Evolutionary conservation across 2,797 vertebrate species (phyloP), one percentile per base, ranked within the genome.

Genomic region (Brachymystax lenok): DNA sequence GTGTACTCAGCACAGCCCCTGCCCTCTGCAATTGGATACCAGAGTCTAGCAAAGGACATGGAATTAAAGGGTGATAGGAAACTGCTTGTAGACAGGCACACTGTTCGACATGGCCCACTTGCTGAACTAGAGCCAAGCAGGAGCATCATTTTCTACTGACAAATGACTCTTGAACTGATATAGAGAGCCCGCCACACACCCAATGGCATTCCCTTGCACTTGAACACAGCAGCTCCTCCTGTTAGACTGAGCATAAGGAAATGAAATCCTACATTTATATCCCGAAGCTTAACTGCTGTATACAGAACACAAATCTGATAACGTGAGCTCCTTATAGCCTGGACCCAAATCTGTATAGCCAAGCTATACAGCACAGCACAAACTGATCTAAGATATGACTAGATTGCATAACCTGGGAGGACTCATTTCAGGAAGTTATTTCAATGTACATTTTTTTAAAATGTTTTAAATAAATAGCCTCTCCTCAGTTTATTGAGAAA

Each of bases 1-100:
- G 71, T 51, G 30, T 30, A 72, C 71, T 72, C 71, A 75, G 74
- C 74, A 75, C 46, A 19, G 17, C 54, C 54, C 17, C 16, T 59
- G 30, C n/a, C 14, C 67, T 1, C 35, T 6, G 63, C 61, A 50
- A 46, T 19, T 21, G 28, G 40, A 67, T 30, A 68, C 1, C 10
- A 67, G 40, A 59, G 71, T 56, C 51, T 72, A 56, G 71, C 54
- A 19, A 59, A 17, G 54, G 54, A 59, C 54, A 59, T 59, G 54
- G 19, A 6, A n/a, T n/a, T 7, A 59, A 59, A 59, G 17, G n/a
- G 16, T 59, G 19, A 59, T n/a, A 6, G 54, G 54, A 59, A 19
- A 59, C 54, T 59, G 54, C 54, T 59, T 59, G 54, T 59, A 59
- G 54, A 19, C 54, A 59, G 54, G n/a, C 54, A 59, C 54, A 59